Conservation (phyloP, 2,113 vertebrate genomes). For the Heterochromis multidens region DNA sequence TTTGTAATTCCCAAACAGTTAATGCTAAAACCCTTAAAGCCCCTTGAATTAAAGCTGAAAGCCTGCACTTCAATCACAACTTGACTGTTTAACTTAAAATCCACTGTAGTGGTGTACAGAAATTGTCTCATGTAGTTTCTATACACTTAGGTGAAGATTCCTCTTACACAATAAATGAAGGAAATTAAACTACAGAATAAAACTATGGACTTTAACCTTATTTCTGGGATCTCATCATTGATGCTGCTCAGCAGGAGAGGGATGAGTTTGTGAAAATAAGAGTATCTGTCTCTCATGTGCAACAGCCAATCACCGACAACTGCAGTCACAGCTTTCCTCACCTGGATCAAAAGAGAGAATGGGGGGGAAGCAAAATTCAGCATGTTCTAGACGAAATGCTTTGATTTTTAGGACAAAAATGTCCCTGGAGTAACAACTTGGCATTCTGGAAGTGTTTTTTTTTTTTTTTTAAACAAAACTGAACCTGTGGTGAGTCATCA, state of each 20-base stretch:
- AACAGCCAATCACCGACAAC: slow-evolving; percentile 89
- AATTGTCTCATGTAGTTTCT: background rate
- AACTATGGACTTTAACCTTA: slow-evolving; percentile 66
- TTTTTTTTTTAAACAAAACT: background rate
- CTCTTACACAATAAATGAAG: too few relatives aligned
- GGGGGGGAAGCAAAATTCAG: background rate
- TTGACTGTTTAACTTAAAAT: background rate
- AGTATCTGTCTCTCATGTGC: slow-evolving; percentile 87
- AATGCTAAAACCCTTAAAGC: background rate
- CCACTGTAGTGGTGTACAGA: background rate
- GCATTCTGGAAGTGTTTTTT: background rate
- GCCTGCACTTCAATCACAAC: background rate
- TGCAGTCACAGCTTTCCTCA: slow-evolving; percentile 82
- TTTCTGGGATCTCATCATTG: slow-evolving; percentile 86
- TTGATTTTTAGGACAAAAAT: background rate
- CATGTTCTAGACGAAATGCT: background rate
- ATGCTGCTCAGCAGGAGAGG: slow-evolving; percentile 87
- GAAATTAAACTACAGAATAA: background rate
- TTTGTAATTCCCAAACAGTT: background rate
- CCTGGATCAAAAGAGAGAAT: slow-evolving; percentile 68
- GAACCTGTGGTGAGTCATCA: slow-evolving; percentile 90
- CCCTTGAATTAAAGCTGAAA: background rate
- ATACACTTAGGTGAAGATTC: background rate
- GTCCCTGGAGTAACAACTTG: background rate
- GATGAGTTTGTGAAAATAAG: slow-evolving; percentile 90